Base-by-base conservation (phyloP, 2,797 vertebrate species). In the Anomalospiza imberbis region DNA sequence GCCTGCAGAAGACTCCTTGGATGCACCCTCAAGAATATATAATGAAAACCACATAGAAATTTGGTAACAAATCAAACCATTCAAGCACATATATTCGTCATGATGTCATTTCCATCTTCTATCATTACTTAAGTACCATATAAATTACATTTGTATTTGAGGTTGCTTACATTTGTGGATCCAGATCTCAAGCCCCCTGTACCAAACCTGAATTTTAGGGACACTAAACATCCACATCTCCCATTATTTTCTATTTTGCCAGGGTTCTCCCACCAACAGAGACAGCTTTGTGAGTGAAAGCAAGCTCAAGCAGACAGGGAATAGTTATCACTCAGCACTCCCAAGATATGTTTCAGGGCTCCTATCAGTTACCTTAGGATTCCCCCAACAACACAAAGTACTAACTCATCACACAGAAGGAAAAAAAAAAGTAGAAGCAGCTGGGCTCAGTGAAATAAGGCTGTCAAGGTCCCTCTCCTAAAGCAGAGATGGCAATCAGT, bases 401-500 rank as follows among this genome's bases (percentile, higher is more conserved):
- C 36, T 44, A 85, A 94, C 40, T 77, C 20, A 85, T 34, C 34
- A 74, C 51, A 77, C 6, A 29, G 25, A 54, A 58, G 19, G 17
- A 4, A 18, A 51, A 73, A 67, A 14, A 22, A 45, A 5, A 2
- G 5, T n/a, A 55, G 29, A 12, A 91, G 53, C 80, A 95, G 63
- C 89, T 90, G 83, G 31, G 3, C 34, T 94, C 25, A 48, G 40
- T 50, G 60, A 95, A 96, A 95, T 90, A 85, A 94, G 14, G 18
- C 83, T 94, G 94, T 96, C 97, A 96, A 88, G 73, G 81, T 84
- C 80, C 58, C 36, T 77, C 55, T 94, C 51, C 88, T 92, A 85
- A 96, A 96, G 80, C 72, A 76, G 40, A 96, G 74, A 93, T 94
- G 94, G 95, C 93, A 96, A 93, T 96, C 94, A 91, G 67, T 70